Evolutionary conservation across 2,113 vertebrate species (phyloP).

Genomic region (Macrotis lagotis): DNA sequence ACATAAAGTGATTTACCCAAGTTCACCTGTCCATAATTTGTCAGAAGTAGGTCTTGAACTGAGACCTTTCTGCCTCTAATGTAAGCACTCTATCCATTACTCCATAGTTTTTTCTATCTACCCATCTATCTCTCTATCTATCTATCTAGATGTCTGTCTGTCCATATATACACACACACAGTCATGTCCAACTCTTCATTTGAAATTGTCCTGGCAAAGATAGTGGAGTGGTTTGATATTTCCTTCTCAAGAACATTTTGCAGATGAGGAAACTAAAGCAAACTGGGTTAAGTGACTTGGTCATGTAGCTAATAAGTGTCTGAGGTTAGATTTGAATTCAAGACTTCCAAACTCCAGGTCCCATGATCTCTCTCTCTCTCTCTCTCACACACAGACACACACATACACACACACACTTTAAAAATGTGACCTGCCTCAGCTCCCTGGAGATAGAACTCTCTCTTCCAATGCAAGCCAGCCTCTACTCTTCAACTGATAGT

Average conservation of each 20-base stretch:
- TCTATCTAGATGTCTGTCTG: not conserved
- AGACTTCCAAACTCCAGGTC: not conserved
- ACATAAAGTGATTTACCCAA: not conserved
- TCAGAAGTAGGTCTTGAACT: not conserved
- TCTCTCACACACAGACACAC: too few species aligned
- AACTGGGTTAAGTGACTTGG: not conserved
- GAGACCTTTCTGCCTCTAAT: not conserved
- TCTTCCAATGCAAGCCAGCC: not conserved
- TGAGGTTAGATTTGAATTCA: too few species aligned
- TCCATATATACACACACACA: not conserved
- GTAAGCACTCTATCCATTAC: not conserved
- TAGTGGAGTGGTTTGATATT: not conserved
- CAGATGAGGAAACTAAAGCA: not conserved
- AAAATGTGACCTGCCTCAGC: not conserved
- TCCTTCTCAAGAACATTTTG: not conserved
- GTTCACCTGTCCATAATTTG: not conserved
- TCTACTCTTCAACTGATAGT: not conserved
- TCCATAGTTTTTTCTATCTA: not conserved
- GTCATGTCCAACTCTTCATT: not conserved
- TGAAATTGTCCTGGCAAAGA: not conserved
- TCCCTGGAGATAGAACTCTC: not conserved
- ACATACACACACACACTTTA: too few species aligned
- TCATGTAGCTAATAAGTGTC: not conserved
- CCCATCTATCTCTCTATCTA: too few species aligned
- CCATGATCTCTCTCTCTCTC: too few species aligned